Base-by-base conservation (phyloP, 2,113 vertebrate species). In the Ceyx melanurus region DNA sequence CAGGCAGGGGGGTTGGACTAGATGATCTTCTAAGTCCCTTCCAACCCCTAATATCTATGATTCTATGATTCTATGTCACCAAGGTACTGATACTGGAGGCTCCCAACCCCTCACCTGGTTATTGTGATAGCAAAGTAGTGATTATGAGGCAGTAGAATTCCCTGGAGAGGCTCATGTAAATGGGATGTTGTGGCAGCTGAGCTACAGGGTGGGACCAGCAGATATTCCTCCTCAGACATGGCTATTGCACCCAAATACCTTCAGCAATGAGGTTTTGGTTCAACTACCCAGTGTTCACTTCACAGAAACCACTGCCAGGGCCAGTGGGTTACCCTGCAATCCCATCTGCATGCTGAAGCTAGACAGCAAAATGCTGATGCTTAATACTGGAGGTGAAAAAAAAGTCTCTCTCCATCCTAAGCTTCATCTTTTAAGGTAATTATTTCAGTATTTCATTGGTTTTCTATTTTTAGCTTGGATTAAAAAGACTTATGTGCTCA, bases 381-480 rank as follows among this genome's bases (percentile, higher is more conserved):
- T 11, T 82, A n/a, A 54, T 37, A 28, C 42, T 56, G 40, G n/a
- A 48, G 61, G 37, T 31, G 21, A 66, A 73, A 70, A 54, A 54
- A 29, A 35, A 46, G 5, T 18, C 42, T 48, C 15, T 53, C 25
- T 75, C 25, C 17, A 67, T 23, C 35, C 35, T 37, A 71, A 68
- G 16, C 45, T 86, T 94, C 15, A 21, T 43, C 12, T 88, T 75
- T 78, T 56, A 18, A 86, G 75, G 73, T 16, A 5, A 11, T 45
- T 94, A 76, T 65, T 3, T 28, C 5, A 11, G 11, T 57, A 62
- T 79, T 92, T 85, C 2, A 57, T 68, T 68, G 12, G 9, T 42
- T 90, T 84, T 81, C 54, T 90, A 16, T 54, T 75, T 86, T 90
- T 76, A 72, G 15, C 33, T 65, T 82, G 23, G 19, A 42, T 82